Conservation (phyloP, 2,888 invertebrate genomes). For the Oscheius onirici region DNA sequence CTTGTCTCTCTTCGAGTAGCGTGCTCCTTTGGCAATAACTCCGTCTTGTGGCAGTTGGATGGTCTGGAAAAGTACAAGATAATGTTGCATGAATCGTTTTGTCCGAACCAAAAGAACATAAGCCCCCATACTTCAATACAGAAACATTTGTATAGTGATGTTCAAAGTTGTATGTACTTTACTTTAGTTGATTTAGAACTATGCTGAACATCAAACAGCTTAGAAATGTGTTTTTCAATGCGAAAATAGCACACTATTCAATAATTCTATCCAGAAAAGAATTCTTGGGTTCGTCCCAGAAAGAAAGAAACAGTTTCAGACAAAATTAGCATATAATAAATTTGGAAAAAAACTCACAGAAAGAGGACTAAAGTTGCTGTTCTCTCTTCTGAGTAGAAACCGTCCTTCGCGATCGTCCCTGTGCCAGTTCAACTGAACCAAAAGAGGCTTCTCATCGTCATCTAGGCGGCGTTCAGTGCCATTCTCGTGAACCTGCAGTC, state of each 20-base stretch:
- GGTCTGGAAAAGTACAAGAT: conserved; percentile 13
- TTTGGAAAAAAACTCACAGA: conserved; percentile 38
- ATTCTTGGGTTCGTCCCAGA: too few species aligned
- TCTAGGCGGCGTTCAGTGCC: conserved; percentile 88
- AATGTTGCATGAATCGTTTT: background rate
- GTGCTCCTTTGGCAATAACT: conserved; percentile 75
- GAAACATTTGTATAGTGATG: too few species aligned
- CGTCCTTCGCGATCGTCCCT: conserved; percentile 97
- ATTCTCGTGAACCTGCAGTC: conserved; percentile 78
- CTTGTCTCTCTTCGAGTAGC: conserved; percentile 93
- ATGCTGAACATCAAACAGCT: too few species aligned
- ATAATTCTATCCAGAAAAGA: too few species aligned
- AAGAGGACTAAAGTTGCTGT: conserved; percentile 43
- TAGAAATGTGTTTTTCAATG: too few species aligned
- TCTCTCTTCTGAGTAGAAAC: conserved; percentile 82
- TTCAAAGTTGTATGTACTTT: too few species aligned
- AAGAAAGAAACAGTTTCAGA: background rate
- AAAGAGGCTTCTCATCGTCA: conserved; percentile 90
- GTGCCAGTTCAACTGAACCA: conserved; percentile 98
- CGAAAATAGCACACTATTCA: too few species aligned
- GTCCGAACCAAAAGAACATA: too few species aligned
- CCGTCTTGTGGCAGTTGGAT: conserved; percentile 42
- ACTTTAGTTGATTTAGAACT: too few species aligned
- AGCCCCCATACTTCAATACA: too few species aligned
- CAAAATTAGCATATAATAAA: too few species aligned